phyloP scores from a whole-genome alignment of 2,797 vertebrate genomes.

The Tapirus indicus region DNA sequence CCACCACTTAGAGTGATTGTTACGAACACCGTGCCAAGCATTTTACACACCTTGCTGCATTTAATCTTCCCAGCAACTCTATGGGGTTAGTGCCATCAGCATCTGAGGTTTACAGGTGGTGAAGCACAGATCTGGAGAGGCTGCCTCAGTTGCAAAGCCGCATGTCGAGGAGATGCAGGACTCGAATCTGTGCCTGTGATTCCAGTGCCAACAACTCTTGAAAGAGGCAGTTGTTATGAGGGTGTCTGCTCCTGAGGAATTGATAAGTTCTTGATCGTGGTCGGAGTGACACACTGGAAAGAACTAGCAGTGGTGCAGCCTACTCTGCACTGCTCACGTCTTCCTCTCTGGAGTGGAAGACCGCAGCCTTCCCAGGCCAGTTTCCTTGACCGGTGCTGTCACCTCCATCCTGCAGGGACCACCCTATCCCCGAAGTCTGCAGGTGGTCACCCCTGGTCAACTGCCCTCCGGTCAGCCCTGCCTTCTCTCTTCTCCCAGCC shows the following conservation, averaged over 20 bases:
- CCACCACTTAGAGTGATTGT: neutral
- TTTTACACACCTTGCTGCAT: neutral
- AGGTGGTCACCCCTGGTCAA: neutral
- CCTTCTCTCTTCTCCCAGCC: neutral
- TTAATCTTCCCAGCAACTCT: neutral
- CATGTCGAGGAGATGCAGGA: fast-evolving
- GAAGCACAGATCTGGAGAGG: neutral
- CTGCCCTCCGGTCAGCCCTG: neutral
- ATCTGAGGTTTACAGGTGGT: neutral
- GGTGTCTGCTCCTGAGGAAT: neutral
- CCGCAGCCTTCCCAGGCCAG: neutral
- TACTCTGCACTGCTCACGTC: fast-evolving
- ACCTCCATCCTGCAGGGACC: neutral
- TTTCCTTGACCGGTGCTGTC: neutral
- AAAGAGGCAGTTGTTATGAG: neutral
- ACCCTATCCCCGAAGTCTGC: too few relatives aligned
- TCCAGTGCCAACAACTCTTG: fast-evolving
- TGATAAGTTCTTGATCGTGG: fast-evolving
- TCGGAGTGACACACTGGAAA: neutral
- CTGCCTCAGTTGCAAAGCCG: neutral
- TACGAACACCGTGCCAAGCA: neutral
- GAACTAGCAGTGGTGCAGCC: neutral
- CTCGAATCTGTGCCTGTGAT: neutral
- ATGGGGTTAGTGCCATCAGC: neutral
- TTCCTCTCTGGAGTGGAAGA: neutral